These are phyloP conservation scores for Ecdyonurus torrentis DNA, from an alignment of 2,888 invertebrate species.

Conservation along the genomic window DNA sequence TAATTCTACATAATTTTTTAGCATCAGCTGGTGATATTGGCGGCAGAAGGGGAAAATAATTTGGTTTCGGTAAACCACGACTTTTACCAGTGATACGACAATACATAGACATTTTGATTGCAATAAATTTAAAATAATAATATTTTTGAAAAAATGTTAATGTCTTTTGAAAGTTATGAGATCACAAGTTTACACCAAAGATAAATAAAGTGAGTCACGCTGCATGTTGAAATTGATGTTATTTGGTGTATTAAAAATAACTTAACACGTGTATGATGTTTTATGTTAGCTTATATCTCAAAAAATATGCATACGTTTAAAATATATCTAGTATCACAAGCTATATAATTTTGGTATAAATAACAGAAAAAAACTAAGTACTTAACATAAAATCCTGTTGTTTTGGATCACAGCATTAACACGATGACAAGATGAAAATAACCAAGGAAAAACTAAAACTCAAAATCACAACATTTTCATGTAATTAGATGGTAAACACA, in stretches of 20 bases:
- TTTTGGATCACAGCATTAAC: too few relatives aligned
- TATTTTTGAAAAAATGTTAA: background rate
- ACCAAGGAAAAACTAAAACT: too few relatives aligned
- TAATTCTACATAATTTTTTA: constrained; percentile 58
- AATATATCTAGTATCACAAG: too few relatives aligned
- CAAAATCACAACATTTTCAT: too few relatives aligned
- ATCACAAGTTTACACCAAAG: background rate
- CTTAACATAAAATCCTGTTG: too few relatives aligned
- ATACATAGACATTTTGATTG: constrained; percentile 24
- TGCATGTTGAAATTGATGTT: background rate
- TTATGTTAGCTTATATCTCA: too few relatives aligned
- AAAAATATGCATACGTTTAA: too few relatives aligned
- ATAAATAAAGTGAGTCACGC: background rate
- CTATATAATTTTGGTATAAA: too few relatives aligned
- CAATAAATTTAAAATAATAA: background rate
- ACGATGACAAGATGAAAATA: too few relatives aligned
- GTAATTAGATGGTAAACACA: too few relatives aligned
- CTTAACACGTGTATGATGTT: background rate
- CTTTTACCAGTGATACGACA: constrained; percentile 70
- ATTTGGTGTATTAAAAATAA: background rate
- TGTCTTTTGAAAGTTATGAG: background rate
- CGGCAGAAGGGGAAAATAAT: constrained; percentile 63
- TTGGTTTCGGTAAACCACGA: constrained; percentile 61
- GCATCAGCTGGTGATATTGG: constrained; percentile 73
- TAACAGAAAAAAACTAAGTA: too few relatives aligned